phyloP scores from a whole-genome alignment of 1,140 invertebrate genomes.

The Octopus sinensis region DNA sequence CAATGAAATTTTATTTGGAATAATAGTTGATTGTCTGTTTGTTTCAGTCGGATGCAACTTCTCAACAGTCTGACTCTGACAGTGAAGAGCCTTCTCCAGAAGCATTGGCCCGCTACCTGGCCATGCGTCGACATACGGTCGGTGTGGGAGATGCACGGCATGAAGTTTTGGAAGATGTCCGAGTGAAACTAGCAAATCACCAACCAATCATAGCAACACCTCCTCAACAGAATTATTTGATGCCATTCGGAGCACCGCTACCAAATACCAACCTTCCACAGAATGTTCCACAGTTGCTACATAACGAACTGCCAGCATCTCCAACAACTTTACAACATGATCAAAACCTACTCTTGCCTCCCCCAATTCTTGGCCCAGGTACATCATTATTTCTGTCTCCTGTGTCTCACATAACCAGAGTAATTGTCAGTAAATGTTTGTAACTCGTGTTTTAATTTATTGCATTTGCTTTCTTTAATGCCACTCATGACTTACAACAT shows the following conservation, averaged over 20 bases:
- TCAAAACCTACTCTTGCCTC: slow-evolving; percentile 88
- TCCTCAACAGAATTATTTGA: slow-evolving; percentile 40
- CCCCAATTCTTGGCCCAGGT: slow-evolving; percentile 82
- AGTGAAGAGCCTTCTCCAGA: slow-evolving; percentile 56
- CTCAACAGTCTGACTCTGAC: slow-evolving; percentile 62
- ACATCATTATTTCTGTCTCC: slow-evolving; percentile 39
- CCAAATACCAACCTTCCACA: slow-evolving; percentile 70
- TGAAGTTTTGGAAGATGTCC: slow-evolving; percentile 62
- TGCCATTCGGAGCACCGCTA: slow-evolving; percentile 41
- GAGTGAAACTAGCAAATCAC: slow-evolving; percentile 50
- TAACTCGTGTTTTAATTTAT: too few species aligned
- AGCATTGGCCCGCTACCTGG: slow-evolving; percentile 56
- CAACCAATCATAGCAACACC: slow-evolving; percentile 44
- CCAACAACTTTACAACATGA: slow-evolving; percentile 59
- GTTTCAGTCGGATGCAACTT: not conserved
- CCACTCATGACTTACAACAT: too few species aligned
- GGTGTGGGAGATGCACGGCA: slow-evolving; percentile 84
- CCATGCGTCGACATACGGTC: slow-evolving; percentile 82
- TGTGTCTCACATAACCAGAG: too few species aligned
- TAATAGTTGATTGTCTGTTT: not conserved
- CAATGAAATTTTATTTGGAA: too few species aligned
- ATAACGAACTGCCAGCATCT: slow-evolving; percentile 26
- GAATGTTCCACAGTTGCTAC: slow-evolving; percentile 40
- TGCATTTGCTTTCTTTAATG: too few species aligned
- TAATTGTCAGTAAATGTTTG: too few species aligned